phyloP scores from a whole-genome alignment of 2,888 invertebrate species.

The Crepidodera aurea region DNA sequence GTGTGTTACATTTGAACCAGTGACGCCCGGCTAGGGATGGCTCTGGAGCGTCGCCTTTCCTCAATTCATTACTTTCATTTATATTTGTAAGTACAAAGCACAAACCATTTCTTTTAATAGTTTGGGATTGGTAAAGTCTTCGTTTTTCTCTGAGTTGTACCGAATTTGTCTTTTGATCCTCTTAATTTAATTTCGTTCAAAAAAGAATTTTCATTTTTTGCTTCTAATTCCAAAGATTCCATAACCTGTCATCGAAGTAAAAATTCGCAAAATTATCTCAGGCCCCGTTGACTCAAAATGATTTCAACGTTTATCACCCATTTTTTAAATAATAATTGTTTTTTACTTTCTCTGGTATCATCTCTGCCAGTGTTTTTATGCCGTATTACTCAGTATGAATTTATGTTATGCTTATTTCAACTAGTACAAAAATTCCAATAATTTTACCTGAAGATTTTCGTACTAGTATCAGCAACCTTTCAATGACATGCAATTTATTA shows the following conservation, averaged over 20 bases:
- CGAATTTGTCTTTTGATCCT: no score
- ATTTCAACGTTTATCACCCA: slow-evolving; percentile 4
- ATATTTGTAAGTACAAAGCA: no score
- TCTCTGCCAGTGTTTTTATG: slow-evolving; percentile 8
- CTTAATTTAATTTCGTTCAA: no score
- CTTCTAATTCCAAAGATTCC: slow-evolving; percentile 1
- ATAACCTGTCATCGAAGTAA: background rate
- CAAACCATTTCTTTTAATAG: no score
- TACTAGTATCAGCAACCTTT: slow-evolving; percentile 9
- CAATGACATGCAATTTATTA: slow-evolving; percentile 1
- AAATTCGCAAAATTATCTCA: background rate
- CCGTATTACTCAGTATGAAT: background rate
- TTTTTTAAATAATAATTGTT: slow-evolving; percentile 9
- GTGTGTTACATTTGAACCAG: no score
- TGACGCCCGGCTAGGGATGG: no score
- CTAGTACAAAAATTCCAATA: background rate
- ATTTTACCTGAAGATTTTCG: slow-evolving; percentile 8
- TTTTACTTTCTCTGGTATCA: slow-evolving; percentile 10
- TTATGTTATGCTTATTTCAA: slow-evolving; percentile 4
- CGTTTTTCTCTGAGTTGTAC: no score
- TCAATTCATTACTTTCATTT: no score
- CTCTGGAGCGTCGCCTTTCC: no score
- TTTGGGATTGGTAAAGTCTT: no score
- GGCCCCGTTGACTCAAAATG: slow-evolving; percentile 3
- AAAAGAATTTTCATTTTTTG: background rate